Percentiles rank a stretch among this genome's conserved stretches.
phyloP scores from a whole-genome alignment of 2,888 invertebrate species.

The Trichogramma dendrolimi region DNA sequence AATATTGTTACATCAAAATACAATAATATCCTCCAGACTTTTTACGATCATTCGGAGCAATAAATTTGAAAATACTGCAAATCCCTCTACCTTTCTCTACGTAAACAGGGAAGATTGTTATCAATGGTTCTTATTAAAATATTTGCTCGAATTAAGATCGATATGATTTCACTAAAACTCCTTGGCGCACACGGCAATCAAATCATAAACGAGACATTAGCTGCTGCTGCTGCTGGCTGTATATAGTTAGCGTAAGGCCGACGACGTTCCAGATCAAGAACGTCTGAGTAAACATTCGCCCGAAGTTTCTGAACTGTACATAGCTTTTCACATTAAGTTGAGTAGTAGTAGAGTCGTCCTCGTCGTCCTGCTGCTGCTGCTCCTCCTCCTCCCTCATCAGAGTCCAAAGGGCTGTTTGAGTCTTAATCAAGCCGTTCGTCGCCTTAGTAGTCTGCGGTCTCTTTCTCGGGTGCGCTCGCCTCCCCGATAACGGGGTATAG shows the following conservation, averaged over 20 bases:
- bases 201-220: conserved; percentile 15
- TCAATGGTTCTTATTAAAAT: too few species aligned
- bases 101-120: too few species aligned
- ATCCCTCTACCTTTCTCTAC: too few species aligned
- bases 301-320: conserved; percentile 6
- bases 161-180: conserved; percentile 16
- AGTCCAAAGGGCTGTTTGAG: conserved; percentile 10
- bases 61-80: too few species aligned
- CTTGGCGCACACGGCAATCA: conserved; percentile 31
- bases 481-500: too few species aligned
- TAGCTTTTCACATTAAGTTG: not conserved
- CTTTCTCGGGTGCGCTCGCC: conserved; percentile 7
- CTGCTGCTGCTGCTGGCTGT: not conserved
- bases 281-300: conserved; percentile 15
- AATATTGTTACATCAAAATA: too few species aligned
- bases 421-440: conserved; percentile 25
- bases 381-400: not conserved
- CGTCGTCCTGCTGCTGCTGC: not conserved
- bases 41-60: too few species aligned
- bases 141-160: too few species aligned
- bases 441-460: conserved; percentile 5
- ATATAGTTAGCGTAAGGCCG: too few species aligned
- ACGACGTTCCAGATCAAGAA: conserved; percentile 1
- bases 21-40: too few species aligned
- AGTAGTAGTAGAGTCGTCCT: not conserved